phyloP scores from a whole-genome alignment of 2,113 vertebrate species.

The Ranitomeya variabilis region DNA sequence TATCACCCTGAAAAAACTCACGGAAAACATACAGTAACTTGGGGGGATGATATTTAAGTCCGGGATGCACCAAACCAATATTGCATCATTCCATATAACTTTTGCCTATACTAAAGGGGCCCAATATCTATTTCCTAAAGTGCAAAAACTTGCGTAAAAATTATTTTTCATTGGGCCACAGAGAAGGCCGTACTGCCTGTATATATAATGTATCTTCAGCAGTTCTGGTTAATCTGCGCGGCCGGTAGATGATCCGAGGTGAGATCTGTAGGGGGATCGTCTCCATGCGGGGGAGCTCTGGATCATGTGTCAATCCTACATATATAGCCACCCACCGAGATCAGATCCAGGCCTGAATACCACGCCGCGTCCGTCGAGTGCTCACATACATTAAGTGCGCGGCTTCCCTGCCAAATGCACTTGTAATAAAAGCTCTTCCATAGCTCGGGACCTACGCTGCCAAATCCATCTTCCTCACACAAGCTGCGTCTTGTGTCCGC shows the following conservation, averaged over 20 bases:
- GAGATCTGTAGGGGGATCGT: neutral
- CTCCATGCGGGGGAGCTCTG: neutral
- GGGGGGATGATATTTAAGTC: no score
- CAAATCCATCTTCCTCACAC: conserved; percentile 23
- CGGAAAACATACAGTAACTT: no score
- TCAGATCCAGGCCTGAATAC: neutral
- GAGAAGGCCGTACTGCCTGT: neutral
- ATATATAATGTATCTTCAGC: neutral
- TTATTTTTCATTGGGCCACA: no score
- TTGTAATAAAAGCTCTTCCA: conserved; percentile 15
- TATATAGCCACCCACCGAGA: conserved; percentile 21
- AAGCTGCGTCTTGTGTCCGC: neutral
- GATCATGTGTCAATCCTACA: neutral
- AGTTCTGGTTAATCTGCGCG: neutral
- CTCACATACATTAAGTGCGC: conserved; percentile 15
- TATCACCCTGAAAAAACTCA: no score
- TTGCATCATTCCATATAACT: no score
- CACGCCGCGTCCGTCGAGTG: neutral
- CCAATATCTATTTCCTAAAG: no score
- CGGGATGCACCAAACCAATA: no score
- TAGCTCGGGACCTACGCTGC: conserved; percentile 2
- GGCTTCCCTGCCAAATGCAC: conserved; percentile 18
- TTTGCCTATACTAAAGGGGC: no score
- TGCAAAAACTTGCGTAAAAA: no score
- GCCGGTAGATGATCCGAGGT: neutral